phyloP scores from a whole-genome alignment of 2,113 vertebrate species.

The Cyprinodon variegatus region DNA sequence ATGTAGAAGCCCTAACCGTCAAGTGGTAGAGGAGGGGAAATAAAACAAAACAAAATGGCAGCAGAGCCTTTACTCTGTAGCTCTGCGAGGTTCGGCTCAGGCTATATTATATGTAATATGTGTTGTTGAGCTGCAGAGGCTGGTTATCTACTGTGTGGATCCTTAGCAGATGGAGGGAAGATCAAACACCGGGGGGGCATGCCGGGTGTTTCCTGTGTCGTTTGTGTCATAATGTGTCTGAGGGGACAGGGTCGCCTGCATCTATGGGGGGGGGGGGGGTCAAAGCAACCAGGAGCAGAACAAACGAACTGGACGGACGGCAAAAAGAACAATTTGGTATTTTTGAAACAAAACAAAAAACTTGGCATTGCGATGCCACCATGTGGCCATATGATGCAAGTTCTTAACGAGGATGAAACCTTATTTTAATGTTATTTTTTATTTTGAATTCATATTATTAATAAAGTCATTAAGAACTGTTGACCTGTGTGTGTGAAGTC shows the following conservation, averaged over 20 bases:
- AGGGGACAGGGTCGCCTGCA: slow-evolving; percentile 73
- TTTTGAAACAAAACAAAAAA: slow-evolving; percentile 70
- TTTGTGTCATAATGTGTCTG: slow-evolving; percentile 73
- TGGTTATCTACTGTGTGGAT: slow-evolving; percentile 76
- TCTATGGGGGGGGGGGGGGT: slow-evolving; percentile 42
- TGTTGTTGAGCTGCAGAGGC: slow-evolving; percentile 71
- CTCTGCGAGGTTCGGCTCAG: slow-evolving; percentile 50
- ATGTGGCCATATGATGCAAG: slow-evolving; percentile 83
- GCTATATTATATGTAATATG: slow-evolving; percentile 61
- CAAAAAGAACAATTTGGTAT: slow-evolving; percentile 75
- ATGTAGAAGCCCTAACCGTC: not conserved
- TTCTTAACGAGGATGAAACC: slow-evolving; percentile 76
- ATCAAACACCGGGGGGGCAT: slow-evolving; percentile 41
- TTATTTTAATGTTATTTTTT: slow-evolving; percentile 83
- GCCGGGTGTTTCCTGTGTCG: slow-evolving; percentile 69
- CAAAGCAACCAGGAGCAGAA: slow-evolving; percentile 53
- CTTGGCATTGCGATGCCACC: slow-evolving; percentile 82
- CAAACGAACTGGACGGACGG: slow-evolving; percentile 72
- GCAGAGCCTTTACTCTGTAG: slow-evolving; percentile 24
- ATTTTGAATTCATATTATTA: slow-evolving; percentile 83
- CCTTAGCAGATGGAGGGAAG: slow-evolving; percentile 48
- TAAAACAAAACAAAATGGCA: not conserved
- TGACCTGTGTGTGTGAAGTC: slow-evolving; percentile 41
- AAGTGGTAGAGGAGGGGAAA: not conserved
- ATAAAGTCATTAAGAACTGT: slow-evolving; percentile 85